Evolutionary conservation across 2,888 invertebrate genomes (phyloP).

Genomic region (Leucophora obtusa): DNA sequence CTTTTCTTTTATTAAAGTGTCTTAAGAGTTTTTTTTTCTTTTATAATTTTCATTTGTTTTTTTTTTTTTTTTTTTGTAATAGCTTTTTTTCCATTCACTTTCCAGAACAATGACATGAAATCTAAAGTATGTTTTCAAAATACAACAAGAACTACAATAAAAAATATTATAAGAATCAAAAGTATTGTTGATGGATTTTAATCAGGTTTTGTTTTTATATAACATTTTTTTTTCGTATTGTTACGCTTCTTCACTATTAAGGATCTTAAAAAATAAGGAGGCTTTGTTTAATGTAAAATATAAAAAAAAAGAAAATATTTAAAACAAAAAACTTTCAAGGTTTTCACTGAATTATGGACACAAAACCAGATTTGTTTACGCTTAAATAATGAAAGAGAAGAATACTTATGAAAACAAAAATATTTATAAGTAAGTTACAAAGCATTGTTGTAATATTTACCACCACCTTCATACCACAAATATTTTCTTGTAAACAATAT

Average conservation of each 20-base stretch:
- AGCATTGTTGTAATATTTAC: neutral
- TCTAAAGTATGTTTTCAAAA: slow-evolving; percentile 16
- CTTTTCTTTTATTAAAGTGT: neutral
- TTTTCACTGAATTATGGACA: slow-evolving; percentile 8
- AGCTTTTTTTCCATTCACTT: neutral
- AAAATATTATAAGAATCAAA: slow-evolving; percentile 10
- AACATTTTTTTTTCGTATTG: slow-evolving; percentile 31
- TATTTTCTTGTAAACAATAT: neutral
- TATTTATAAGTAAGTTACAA: neutral
- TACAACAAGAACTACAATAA: neutral
- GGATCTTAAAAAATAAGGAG: slow-evolving; percentile 42
- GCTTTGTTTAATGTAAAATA: slow-evolving; percentile 51
- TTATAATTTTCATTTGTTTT: neutral
- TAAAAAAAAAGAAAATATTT: neutral
- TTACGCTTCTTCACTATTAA: slow-evolving; percentile 20
- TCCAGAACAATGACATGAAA: slow-evolving; percentile 49
- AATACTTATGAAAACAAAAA: neutral
- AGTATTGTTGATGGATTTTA: slow-evolving; percentile 59
- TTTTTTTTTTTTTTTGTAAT: slow-evolving; percentile 8
- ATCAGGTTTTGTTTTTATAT: slow-evolving; percentile 56
- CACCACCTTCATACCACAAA: neutral
- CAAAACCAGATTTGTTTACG: neutral
- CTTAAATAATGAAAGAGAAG: neutral
- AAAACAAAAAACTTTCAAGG: slow-evolving; percentile 46
- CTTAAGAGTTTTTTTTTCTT: neutral